A percentile compares a stretch with the other conserved stretches of the same genome.
phyloP scores from a whole-genome alignment of 2,113 vertebrate genomes.

The Vidua chalybeata region DNA sequence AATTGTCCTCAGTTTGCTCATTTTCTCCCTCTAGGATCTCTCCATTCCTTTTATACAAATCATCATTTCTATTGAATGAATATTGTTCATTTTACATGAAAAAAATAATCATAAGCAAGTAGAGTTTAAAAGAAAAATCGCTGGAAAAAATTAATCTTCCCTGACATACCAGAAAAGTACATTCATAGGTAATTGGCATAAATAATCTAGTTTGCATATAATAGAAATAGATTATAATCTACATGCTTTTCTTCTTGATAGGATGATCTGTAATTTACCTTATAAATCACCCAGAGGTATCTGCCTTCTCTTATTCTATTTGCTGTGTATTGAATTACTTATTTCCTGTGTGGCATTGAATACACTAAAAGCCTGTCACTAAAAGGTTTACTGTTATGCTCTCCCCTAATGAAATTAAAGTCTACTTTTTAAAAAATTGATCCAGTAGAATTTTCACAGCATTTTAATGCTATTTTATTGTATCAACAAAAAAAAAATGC shows the following conservation, averaged over 20 bases:
- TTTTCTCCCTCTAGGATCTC: background rate
- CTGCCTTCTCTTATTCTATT: conserved; percentile 21
- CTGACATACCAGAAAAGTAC: background rate
- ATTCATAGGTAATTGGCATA: background rate
- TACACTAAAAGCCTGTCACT: background rate
- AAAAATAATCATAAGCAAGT: background rate
- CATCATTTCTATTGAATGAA: background rate
- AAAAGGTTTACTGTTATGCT: background rate
- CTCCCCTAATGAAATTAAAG: background rate
- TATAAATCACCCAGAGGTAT: background rate
- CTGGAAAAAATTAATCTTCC: background rate
- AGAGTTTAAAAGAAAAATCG: background rate
- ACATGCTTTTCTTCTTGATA: background rate
- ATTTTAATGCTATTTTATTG: background rate
- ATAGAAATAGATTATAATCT: background rate
- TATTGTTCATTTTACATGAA: background rate
- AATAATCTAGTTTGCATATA: background rate
- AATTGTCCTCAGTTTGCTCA: background rate
- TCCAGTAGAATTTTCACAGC: background rate
- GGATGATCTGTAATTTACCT: background rate
- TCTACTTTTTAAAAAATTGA: background rate
- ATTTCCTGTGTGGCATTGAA: conserved; percentile 11
- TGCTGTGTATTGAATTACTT: conserved; percentile 19
- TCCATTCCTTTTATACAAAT: background rate
- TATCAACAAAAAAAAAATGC: background rate